Base-by-base conservation (phyloP, 2,113 vertebrate species). In the Cryptomyrus ogoouensis region DNA sequence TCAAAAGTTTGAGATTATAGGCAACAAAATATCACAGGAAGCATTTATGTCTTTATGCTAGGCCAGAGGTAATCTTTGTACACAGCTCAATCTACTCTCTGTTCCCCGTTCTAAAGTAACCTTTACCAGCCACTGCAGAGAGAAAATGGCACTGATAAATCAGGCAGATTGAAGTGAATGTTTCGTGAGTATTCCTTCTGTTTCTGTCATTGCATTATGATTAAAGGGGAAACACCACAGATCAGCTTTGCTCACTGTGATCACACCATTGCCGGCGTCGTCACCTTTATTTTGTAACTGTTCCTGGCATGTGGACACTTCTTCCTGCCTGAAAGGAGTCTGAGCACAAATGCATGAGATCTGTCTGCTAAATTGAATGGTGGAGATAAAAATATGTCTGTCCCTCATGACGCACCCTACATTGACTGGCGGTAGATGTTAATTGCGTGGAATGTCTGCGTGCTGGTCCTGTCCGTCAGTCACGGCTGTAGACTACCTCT, bases 361-460 rank as follows among this genome's bases (percentile, higher is more conserved):
- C 53, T 62, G 77, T 21, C 89, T 31, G 50, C 53, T 44, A 47
- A 62, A 52, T n/a, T 27, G 77, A 89, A 85, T 47, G 53, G 52
- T 31, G 19, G 89, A n/a, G 89, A 89, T 89, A 89, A 62, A 89
- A 89, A 89, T 62, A 89, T 49, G 52, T 62, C 46, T 46, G 89
- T 89, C 80, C 80, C 89, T 44, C 13, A 89, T 84, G 89, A 89
- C 80, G 46, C 89, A 89, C 52, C 89, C 80, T 84, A 89, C 77
- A 85, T 84, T 56, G 80, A 89, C 74, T 46, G 80, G 5, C 50
- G 46, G 89, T 84, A 19, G 80, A 89, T 89, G 89, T 50, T 44
- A 58, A 46, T 88, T 42, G 89, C 21, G 35, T 27, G 35, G 89
- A 58, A 39, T 2, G 66, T 15, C 66, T 49, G 88, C 17, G 46